These are phyloP conservation scores for Cercopithecus mona DNA, from an alignment of 2,113 vertebrate species.

Conservation along the genomic window DNA sequence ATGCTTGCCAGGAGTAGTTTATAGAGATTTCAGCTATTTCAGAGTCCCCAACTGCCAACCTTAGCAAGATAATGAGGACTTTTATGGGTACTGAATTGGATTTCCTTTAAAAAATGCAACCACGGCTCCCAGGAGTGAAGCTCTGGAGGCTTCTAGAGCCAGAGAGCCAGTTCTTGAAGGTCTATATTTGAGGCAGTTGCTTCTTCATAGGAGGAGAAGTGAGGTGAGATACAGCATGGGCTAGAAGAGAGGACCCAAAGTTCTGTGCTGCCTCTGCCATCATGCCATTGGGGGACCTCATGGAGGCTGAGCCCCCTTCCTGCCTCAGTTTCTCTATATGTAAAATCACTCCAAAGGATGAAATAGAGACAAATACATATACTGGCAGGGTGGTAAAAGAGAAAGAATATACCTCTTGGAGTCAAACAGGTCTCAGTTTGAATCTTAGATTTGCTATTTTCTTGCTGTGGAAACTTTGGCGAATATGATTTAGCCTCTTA, in stretches of 20 bases:
- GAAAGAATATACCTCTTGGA: not conserved
- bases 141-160: not conserved
- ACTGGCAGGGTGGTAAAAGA: not conserved
- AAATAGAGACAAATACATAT: not conserved
- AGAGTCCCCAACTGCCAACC: conserved; percentile 52
- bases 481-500: not conserved
- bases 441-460: not conserved
- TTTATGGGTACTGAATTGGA: conserved; percentile 11
- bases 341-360: not conserved
- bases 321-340: not conserved
- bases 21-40: conserved; percentile 45
- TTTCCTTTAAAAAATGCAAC: conserved; percentile 42
- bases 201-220: not conserved
- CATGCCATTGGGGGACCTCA: not conserved
- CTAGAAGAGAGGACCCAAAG: not conserved
- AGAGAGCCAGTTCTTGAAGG: not conserved
- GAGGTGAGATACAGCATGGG: not conserved
- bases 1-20: conserved; percentile 13
- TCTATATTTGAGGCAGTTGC: not conserved
- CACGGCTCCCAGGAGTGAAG: conserved; percentile 5
- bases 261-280: not conserved
- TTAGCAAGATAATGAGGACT: conserved; percentile 34
- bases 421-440: not conserved
- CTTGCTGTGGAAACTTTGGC: not conserved
- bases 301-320: not conserved